Percentiles rank a stretch among this genome's conserved stretches.
These are phyloP conservation scores for Anser brachyrhynchus DNA, from an alignment of 2,113 vertebrate species.

Conservation along the genomic window DNA sequence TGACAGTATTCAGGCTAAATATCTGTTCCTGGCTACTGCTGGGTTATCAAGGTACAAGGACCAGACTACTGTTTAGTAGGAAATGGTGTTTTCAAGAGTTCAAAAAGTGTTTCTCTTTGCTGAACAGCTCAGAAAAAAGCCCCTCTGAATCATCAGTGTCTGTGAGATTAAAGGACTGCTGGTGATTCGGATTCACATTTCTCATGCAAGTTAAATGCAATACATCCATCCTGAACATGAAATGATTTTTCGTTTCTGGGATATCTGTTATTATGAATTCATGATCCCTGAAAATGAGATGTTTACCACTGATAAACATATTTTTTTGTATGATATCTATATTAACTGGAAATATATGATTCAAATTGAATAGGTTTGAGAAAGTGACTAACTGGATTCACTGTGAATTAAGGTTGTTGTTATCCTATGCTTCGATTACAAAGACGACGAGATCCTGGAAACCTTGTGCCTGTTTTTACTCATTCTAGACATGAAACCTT, in stretches of 20 bases:
- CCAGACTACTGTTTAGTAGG: accelerated
- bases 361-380: neutral
- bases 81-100: neutral
- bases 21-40: neutral
- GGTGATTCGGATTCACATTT: neutral
- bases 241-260: neutral
- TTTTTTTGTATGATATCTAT: neutral
- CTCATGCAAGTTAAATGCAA: neutral
- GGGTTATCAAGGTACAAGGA: neutral
- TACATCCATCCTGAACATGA: neutral
- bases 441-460: neutral
- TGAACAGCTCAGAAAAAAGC: neutral
- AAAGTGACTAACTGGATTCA: neutral
- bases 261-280: neutral
- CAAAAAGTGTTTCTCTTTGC: neutral
- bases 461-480: neutral
- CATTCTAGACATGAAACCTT: accelerated
- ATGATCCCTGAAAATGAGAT: neutral
- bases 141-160: neutral
- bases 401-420: neutral
- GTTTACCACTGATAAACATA: neutral
- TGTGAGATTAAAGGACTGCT: neutral
- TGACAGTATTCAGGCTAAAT: neutral
- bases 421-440: neutral
- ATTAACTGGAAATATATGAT: neutral